Base-by-base conservation (phyloP, 1,140 invertebrate species). In the Bacillus rossius region DNA sequence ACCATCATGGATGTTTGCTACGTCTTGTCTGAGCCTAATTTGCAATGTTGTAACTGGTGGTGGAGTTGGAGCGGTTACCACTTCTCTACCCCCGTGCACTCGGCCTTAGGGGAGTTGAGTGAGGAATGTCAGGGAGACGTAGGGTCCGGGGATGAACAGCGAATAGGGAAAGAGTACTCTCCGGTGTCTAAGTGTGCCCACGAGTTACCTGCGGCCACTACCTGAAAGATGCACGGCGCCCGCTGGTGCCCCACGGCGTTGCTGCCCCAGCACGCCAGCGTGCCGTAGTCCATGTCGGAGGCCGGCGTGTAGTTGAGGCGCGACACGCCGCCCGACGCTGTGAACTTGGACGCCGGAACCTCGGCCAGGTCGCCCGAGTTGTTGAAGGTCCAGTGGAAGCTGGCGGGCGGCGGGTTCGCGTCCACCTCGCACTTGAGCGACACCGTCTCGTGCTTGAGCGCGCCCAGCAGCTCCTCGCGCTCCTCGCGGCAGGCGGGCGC, bases 311-410 rank as follows among this genome's bases (percentile, higher is more conserved):
- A 94, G 71, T 90, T 90, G 14, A 92, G 76, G 1, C 83, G 81
- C n/a, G 87, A 90, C 17, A 85, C 81, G 54, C 81, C 81, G n/a
- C 85, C 80, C 59, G 79, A 69, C 66, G 77, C 75, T 55, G 83
- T 82, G 69, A 81, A 84, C 57, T 80, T 76, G 29, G 81, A 79
- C 20, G 84, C 78, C 8, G 88, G 81, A 42, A 92, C 78, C 68
- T 91, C 87, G 0, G 84, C 85, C 67, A 88, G 82, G 68, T 92
- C 89, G 8, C 88, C 88, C 41, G 88, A 90, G 69, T 89, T 91
- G 75, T 92, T 92, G 77, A 93, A 92, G 41, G 88, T 91, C 91
- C 91, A 92, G 61, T 89, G 87, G 71, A 91, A 93, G 69, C 84
- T 84, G 64, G 86, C 81, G 10, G 86, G 78, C 0, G 87, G 80